Evolutionary conservation across 2,888 invertebrate species (phyloP), one percentile per base, ranked within the genome.

Genomic region (Ichneumon xanthorius): DNA sequence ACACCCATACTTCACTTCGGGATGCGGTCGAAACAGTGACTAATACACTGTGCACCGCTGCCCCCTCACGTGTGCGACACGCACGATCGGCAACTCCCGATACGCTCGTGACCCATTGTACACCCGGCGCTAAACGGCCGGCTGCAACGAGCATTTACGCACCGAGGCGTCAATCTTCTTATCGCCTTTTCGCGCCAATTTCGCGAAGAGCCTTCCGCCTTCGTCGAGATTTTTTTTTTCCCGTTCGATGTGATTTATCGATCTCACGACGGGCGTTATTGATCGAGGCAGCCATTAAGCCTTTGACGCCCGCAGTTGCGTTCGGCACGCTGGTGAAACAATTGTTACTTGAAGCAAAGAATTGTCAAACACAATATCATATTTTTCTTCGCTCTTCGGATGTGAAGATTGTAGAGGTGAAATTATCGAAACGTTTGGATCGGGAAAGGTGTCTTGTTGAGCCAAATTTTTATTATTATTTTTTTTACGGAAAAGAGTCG

Each of bases 181-280:
- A 78, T 85, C 81, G 7, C 22, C 26, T 26, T 78, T 30, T 55
- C 70, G 33, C 63, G 78, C 71, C 70, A 79, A 79, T 85, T 85
- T 78, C 58, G 68, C 48, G 30, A 78, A 78, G 65, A 19, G 26
- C 4, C 50, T 5, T 19, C 22, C 48, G 55, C 58, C 72, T 67
- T 67, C 80, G 45, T 79, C 33, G 33, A 53, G n/a, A n/a, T 55
- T 65, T 67, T 67, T 48, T 19, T 9, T 61, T 37, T 37, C n/a
- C 61, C 33, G 45, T 14, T 6, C 37, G 22, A 73, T 19, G 9
- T 26, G n/a, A 37, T 71, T 50, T 11, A 50, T 7, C 45, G 22
- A 67, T 72, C 73, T 45, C 19, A 53, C 33, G 14, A 50, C 1
- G 14, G 11, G 11, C 11, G 7, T 40, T 40, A 40, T 37, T 37